A percentile compares a stretch with the other conserved stretches of the same genome.
Evolutionary conservation across 2,888 invertebrate species (phyloP).

Genomic region (Tubulanus polymorphus): DNA sequence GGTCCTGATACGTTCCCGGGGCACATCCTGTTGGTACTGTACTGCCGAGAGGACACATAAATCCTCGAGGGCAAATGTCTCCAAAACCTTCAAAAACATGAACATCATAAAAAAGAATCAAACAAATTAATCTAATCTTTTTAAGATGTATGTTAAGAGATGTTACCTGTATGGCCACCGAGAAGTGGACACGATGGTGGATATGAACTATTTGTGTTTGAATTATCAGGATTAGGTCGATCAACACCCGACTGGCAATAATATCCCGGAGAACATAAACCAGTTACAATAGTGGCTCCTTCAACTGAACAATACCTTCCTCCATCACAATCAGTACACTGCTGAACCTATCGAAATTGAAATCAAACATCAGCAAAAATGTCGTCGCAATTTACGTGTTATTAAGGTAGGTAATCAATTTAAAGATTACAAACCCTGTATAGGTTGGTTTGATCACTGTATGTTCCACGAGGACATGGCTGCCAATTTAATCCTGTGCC

Average conservation of each 20-base stretch:
- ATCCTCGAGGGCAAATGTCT: constrained; percentile 43
- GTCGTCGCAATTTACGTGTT: background rate
- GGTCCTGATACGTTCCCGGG: constrained; percentile 39
- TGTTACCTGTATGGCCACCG: constrained; percentile 45
- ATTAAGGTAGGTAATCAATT: background rate
- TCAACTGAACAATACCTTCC: constrained; percentile 37
- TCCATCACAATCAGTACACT: constrained; percentile 44
- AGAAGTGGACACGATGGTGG: constrained; percentile 37
- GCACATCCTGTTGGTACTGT: constrained; percentile 33
- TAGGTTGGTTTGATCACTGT: constrained; percentile 35
- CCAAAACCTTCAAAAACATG: constrained; percentile 34
- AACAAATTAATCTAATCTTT: background rate
- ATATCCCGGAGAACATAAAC: constrained; percentile 38
- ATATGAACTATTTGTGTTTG: constrained; percentile 36
- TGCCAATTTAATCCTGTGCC: constrained; percentile 44
- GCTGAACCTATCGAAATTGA: constrained; percentile 29
- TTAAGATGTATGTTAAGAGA: background rate
- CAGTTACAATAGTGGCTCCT: constrained; percentile 35
- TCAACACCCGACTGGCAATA: constrained; percentile 48
- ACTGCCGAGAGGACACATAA: constrained; percentile 41
- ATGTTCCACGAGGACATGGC: constrained; percentile 46
- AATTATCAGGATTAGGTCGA: constrained; percentile 41
- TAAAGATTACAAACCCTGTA: constrained; percentile 29
- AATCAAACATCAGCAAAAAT: background rate
- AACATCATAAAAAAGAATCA: background rate